A percentile compares a stretch with the other conserved stretches of the same genome.
phyloP scores from a whole-genome alignment of 23 tunicate species.

The Halocynthia aurantium region DNA sequence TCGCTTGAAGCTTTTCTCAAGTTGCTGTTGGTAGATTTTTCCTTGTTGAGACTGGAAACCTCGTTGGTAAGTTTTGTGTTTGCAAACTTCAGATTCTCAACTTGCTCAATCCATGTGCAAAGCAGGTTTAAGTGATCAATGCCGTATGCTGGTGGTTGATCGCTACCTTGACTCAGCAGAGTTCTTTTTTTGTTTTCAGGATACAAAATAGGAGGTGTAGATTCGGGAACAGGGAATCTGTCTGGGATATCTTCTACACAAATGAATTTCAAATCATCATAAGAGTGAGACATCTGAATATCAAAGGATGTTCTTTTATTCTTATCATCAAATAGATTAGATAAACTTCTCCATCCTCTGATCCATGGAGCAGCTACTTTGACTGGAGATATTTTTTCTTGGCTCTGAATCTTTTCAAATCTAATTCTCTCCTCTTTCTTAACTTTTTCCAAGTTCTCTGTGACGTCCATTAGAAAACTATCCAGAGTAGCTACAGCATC shows the following conservation, averaged over 20 bases:
- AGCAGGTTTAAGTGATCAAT: background rate
- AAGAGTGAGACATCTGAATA: no score
- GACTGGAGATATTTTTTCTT: conserved; percentile 19
- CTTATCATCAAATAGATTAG: no score
- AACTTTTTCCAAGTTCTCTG: conserved; percentile 10
- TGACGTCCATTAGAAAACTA: conserved; percentile 15
- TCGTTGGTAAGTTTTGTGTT: background rate
- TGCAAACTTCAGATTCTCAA: background rate
- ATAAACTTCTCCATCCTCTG: no score
- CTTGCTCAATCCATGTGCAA: conserved; percentile 11
- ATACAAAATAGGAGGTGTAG: no score
- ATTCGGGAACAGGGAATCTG: no score
- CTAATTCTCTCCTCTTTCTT: conserved; percentile 8
- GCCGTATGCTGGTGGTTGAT: conserved; percentile 9
- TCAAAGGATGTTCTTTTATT: no score
- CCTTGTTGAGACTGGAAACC: background rate
- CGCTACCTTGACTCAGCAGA: no score
- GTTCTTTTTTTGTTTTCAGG: no score
- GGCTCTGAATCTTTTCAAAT: conserved; percentile 6
- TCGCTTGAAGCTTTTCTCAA: no score
- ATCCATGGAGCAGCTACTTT: conserved; percentile 6
- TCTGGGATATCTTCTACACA: no score
- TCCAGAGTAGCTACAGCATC: conserved; percentile 17
- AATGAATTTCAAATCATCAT: no score
- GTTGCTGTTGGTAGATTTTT: background rate